A percentile compares a stretch with the other conserved stretches of the same genome.
These are phyloP conservation scores for Sebastes nivosus DNA, from an alignment of 2,797 vertebrate genomes.

Conservation along the genomic window DNA sequence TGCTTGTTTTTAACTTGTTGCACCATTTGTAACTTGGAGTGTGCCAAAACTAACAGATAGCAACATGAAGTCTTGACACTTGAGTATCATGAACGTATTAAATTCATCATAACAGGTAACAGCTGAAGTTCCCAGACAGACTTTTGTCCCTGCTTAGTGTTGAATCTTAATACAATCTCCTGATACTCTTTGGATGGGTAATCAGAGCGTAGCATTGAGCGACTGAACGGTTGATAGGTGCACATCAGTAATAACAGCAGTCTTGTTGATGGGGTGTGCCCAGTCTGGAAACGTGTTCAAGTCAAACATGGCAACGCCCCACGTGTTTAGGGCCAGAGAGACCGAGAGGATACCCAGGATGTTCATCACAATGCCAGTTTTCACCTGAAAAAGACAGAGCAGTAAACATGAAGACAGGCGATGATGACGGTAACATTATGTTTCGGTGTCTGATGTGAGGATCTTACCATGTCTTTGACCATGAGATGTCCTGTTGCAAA, in stretches of 20 bases:
- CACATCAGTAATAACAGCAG: constrained; percentile 53
- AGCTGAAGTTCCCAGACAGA: constrained; percentile 19
- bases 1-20: neutral
- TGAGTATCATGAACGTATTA: neutral
- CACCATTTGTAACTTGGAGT: neutral
- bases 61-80: constrained; percentile 7
- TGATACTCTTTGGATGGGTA: neutral
- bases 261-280: constrained; percentile 84
- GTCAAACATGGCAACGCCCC: constrained; percentile 91
- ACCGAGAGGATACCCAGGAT: constrained; percentile 91
- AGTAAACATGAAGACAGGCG: neutral
- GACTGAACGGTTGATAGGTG: constrained; percentile 71
- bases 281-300: constrained; percentile 90
- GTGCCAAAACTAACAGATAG: constrained; percentile 1
- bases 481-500: constrained; percentile 95
- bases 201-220: constrained; percentile 76
- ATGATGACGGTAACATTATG: no score
- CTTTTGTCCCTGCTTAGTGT: constrained; percentile 32
- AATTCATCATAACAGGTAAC: constrained; percentile 22
- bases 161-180: constrained; percentile 11
- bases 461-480: constrained; percentile 97
- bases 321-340: constrained; percentile 94
- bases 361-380: constrained; percentile 95
- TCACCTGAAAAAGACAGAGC: constrained; percentile 82
- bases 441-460: neutral